Evolutionary conservation across 2,797 vertebrate genomes (phyloP).

Genomic region (Mallotus villosus): DNA sequence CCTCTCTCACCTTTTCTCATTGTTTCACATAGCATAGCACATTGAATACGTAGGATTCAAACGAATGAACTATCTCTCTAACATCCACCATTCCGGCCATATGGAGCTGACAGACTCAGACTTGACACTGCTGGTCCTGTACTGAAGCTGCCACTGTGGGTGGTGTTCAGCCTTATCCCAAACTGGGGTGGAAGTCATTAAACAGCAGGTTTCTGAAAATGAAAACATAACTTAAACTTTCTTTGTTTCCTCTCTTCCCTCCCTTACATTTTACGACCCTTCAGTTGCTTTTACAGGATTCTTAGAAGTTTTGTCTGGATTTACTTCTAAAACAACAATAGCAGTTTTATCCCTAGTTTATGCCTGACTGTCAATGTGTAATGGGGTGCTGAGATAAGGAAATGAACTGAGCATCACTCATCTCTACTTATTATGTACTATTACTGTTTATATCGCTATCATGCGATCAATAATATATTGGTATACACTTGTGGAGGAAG

Average conservation of each 20-base stretch:
- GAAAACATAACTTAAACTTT: constrained; percentile 1
- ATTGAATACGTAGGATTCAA: background rate
- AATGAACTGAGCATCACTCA: background rate
- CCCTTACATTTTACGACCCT: constrained; percentile 13
- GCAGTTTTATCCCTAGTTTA: background rate
- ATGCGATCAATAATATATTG: no score
- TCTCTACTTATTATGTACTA: background rate
- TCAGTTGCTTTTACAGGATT: constrained; percentile 10
- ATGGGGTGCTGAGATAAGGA: background rate
- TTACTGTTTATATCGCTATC: no score
- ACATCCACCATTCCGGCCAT: background rate
- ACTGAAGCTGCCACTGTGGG: constrained; percentile 5
- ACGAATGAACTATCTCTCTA: background rate
- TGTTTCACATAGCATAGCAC: background rate
- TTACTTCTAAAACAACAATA: constrained; percentile 15
- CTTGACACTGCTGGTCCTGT: background rate
- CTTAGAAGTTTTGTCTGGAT: constrained; percentile 19
- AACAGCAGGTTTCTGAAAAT: constrained; percentile 18
- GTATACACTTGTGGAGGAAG: no score
- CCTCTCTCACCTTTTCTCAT: background rate
- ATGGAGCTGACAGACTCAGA: background rate
- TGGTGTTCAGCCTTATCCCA: background rate
- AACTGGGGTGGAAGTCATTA: constrained; percentile 17
- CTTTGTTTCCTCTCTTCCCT: background rate
- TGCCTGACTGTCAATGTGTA: background rate